phyloP scores from a whole-genome alignment of 1,140 invertebrate species.

The Drosophila littoralis region DNA sequence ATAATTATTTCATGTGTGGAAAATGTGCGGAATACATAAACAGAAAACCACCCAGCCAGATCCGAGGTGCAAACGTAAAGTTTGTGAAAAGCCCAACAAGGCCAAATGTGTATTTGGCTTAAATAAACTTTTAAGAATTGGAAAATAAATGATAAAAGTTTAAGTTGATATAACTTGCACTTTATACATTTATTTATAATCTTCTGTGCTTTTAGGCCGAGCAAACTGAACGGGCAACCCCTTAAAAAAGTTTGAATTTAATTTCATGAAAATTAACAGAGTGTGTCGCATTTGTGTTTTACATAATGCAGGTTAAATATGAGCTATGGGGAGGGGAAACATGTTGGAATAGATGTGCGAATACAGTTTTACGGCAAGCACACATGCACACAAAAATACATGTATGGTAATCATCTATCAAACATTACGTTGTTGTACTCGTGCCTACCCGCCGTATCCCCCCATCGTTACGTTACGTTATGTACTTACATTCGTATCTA shows the following conservation, averaged over 20 bases:
- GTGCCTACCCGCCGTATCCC: not conserved
- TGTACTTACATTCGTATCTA: slow-evolving; percentile 50
- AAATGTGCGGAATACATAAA: slow-evolving; percentile 74
- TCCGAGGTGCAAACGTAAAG: slow-evolving; percentile 36
- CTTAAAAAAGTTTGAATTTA: slow-evolving; percentile 41
- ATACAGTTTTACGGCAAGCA: slow-evolving; percentile 5
- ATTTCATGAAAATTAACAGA: slow-evolving; percentile 80
- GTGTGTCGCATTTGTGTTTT: slow-evolving; percentile 65
- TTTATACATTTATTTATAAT: not conserved
- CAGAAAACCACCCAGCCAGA: slow-evolving; percentile 43
- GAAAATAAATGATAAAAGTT: too few relatives aligned
- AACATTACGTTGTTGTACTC: slow-evolving; percentile 61
- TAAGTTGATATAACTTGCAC: too few relatives aligned
- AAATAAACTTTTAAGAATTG: too few relatives aligned
- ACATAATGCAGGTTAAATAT: slow-evolving; percentile 61
- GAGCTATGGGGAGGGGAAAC: slow-evolving; percentile 2
- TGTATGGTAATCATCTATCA: slow-evolving; percentile 66
- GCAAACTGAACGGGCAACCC: slow-evolving; percentile 20
- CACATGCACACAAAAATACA: slow-evolving; percentile 11
- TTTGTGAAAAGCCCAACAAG: slow-evolving; percentile 2
- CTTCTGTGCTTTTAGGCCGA: not conserved
- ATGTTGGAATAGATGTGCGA: slow-evolving; percentile 15
- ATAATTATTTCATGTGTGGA: slow-evolving; percentile 79
- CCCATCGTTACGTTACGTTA: not conserved
- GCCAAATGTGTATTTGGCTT: not conserved